Evolutionary conservation across 1,140 invertebrate species (phyloP).

Genomic region (Drosophila kanapiae): DNA sequence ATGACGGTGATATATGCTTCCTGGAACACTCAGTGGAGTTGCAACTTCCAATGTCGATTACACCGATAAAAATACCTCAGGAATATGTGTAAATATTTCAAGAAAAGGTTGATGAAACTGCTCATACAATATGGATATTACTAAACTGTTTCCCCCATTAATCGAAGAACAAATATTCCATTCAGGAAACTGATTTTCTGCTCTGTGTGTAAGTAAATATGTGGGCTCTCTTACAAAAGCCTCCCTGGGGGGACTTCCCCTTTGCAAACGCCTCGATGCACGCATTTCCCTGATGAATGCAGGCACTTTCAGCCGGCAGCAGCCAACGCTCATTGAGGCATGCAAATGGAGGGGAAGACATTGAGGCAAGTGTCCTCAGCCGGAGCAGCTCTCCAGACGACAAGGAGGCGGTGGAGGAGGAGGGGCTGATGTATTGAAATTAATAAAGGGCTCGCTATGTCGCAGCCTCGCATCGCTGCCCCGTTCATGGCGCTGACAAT

Average conservation of each 20-base stretch:
- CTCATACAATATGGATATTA: background rate
- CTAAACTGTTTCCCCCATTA: background rate
- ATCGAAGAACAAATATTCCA: too few relatives aligned
- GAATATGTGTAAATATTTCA: too few relatives aligned
- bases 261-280: background rate
- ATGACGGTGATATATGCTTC: background rate
- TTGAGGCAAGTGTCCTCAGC: conserved; percentile 46
- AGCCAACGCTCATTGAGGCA: conserved; percentile 49
- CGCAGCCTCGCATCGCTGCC: conserved; percentile 23
- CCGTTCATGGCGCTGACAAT: conserved; percentile 62
- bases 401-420: conserved; percentile 1
- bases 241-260: background rate
- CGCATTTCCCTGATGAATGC: conserved; percentile 54
- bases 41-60: conserved; percentile 37
- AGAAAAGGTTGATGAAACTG: background rate
- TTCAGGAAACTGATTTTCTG: background rate
- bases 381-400: conserved; percentile 27
- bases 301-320: conserved; percentile 39
- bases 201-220: conserved; percentile 20
- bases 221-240: conserved; percentile 20
- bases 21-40: conserved; percentile 22
- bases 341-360: conserved; percentile 32
- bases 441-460: conserved; percentile 68
- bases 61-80: background rate
- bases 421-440: conserved; percentile 69